Conservation (phyloP, 2,113 vertebrate species). For the Eulacestoma nigropectus region DNA sequence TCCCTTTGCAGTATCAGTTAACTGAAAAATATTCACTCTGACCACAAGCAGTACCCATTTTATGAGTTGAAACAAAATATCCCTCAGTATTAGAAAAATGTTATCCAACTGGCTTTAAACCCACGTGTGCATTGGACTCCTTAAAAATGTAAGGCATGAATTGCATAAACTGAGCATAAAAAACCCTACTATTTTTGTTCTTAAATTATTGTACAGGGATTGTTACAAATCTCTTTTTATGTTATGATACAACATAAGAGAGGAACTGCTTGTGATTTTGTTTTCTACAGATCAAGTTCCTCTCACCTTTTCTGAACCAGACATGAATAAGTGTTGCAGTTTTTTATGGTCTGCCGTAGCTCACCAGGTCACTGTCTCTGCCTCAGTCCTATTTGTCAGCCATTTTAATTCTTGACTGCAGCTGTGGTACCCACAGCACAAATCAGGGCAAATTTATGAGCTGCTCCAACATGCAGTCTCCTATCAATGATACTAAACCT, state of each 20-base stretch:
- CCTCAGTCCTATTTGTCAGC: background rate
- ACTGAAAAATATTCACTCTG: background rate
- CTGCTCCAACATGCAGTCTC: background rate
- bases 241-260: background rate
- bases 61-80: background rate
- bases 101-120: background rate
- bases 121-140: background rate
- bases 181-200: background rate
- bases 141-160: background rate
- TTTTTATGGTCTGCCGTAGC: background rate
- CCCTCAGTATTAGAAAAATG: background rate
- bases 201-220: background rate
- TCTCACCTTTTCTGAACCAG: background rate
- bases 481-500: background rate
- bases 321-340: background rate
- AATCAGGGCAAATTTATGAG: background rate
- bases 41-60: background rate
- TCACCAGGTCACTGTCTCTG: background rate
- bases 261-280: background rate
- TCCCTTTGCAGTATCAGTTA: background rate
- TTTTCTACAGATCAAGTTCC: background rate
- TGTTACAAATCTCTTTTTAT: background rate
- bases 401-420: background rate
- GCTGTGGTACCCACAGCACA: background rate
- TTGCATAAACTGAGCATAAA: background rate